A percentile compares a stretch with the other conserved stretches of the same genome.
phyloP scores from a whole-genome alignment of 2,797 vertebrate genomes.

The Jordanella pulchra region DNA sequence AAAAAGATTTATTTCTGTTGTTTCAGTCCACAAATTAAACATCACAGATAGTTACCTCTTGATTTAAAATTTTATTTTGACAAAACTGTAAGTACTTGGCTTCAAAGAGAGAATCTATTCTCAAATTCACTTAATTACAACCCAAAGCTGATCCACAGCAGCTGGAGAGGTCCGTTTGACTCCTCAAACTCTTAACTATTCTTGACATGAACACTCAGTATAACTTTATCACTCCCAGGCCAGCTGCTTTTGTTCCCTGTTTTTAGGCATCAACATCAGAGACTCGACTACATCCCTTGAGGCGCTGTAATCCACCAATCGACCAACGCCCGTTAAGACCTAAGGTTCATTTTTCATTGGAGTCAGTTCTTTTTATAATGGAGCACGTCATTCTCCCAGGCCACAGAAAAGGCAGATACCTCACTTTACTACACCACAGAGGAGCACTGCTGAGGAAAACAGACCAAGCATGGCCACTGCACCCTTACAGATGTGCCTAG shows the following conservation, averaged over 20 bases:
- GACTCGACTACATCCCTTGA: slow-evolving; percentile 46
- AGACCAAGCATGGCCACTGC: slow-evolving; percentile 57
- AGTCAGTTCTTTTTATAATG: slow-evolving; percentile 79
- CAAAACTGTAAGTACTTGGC: slow-evolving; percentile 3
- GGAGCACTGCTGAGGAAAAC: slow-evolving; percentile 69
- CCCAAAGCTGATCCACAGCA: slow-evolving; percentile 28
- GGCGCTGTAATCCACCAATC: slow-evolving; percentile 61
- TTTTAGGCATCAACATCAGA: slow-evolving; percentile 55
- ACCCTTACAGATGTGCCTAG: slow-evolving; percentile 70
- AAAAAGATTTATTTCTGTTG: neutral
- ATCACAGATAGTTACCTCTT: neutral
- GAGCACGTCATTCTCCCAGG: slow-evolving; percentile 73
- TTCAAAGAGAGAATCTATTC: neutral
- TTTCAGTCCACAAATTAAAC: neutral
- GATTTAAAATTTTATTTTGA: slow-evolving; percentile 1
- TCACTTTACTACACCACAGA: slow-evolving; percentile 78
- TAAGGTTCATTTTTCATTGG: slow-evolving; percentile 66
- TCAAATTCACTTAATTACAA: slow-evolving; percentile 8
- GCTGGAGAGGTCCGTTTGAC: slow-evolving; percentile 17
- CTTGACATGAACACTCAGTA: slow-evolving; percentile 54
- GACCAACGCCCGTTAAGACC: slow-evolving; percentile 51
- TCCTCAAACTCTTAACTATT: slow-evolving; percentile 44
- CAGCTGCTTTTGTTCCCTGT: slow-evolving; percentile 47
- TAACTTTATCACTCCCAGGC: slow-evolving; percentile 54
- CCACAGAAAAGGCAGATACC: slow-evolving; percentile 78